phyloP scores from a whole-genome alignment of 2,113 vertebrate genomes.

The Burhinus oedicnemus region DNA sequence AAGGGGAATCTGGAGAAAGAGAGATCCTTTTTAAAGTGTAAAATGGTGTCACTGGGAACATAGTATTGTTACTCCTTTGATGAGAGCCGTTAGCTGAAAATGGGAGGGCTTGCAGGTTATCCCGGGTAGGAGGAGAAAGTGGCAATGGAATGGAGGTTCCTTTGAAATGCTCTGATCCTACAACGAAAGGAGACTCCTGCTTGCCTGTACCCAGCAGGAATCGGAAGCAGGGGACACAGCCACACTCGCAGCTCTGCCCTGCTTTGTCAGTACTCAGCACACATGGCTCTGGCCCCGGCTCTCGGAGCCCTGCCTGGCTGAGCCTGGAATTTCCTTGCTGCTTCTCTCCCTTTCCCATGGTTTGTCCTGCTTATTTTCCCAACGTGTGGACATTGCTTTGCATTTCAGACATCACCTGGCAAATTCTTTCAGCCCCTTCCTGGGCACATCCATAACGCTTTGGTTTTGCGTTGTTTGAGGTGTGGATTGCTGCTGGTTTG shows the following conservation, averaged over 20 bases:
- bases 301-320: background rate
- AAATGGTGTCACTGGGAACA: background rate
- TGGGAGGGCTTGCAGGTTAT: background rate
- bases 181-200: background rate
- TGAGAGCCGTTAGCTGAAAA: background rate
- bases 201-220: background rate
- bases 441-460: background rate
- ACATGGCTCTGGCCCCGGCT: background rate
- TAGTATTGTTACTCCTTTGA: background rate
- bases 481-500: background rate
- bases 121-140: background rate
- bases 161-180: background rate
- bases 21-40: background rate
- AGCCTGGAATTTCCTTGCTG: background rate
- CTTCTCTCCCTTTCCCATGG: background rate
- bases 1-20: background rate
- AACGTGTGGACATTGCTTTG: accelerated
- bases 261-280: background rate
- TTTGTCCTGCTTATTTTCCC: background rate
- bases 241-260: background rate
- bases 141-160: background rate
- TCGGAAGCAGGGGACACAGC: background rate
- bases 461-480: background rate
- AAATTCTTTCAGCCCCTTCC: background rate
- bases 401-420: background rate